A percentile compares a stretch with the other conserved stretches of the same genome.
These are phyloP conservation scores for Yponomeuta evonymella DNA, from an alignment of 2,888 invertebrate genomes.

Conservation along the genomic window DNA sequence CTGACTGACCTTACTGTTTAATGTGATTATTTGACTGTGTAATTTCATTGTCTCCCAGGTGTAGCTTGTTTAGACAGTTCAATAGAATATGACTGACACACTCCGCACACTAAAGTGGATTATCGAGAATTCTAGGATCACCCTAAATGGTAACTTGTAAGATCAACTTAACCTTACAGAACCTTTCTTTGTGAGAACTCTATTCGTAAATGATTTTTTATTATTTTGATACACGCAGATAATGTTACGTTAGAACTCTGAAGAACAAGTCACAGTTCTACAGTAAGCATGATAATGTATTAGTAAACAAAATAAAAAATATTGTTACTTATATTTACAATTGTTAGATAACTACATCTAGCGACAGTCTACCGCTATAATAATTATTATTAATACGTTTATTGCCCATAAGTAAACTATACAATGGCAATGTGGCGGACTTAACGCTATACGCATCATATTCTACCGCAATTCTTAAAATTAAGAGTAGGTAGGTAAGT, in stretches of 20 bases:
- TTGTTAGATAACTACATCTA: neutral
- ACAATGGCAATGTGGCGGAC: too few relatives aligned
- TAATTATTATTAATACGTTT: too few relatives aligned
- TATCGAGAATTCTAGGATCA: neutral
- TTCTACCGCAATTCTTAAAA: too few relatives aligned
- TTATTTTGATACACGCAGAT: too few relatives aligned
- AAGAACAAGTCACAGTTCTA: neutral
- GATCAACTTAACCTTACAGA: too few relatives aligned
- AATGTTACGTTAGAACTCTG: neutral
- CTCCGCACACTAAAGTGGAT: neutral
- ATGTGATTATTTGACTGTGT: slow-evolving; percentile 49
- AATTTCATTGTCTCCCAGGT: slow-evolving; percentile 57
- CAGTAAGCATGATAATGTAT: neutral
- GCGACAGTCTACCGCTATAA: too few relatives aligned
- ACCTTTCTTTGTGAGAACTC: too few relatives aligned
- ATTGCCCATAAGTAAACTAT: too few relatives aligned
- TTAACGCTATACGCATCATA: too few relatives aligned
- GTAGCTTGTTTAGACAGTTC: slow-evolving; percentile 28
- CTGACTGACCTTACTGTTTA: slow-evolving; percentile 51
- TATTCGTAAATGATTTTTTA: too few relatives aligned
- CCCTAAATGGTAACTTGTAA: neutral
- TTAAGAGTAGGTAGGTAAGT: too few relatives aligned
- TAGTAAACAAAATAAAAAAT: neutral
- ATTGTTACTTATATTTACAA: neutral
- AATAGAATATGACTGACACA: slow-evolving; percentile 1